These are phyloP conservation scores for Augochlora pura DNA, from an alignment of 1,140 invertebrate species.

Conservation along the genomic window DNA sequence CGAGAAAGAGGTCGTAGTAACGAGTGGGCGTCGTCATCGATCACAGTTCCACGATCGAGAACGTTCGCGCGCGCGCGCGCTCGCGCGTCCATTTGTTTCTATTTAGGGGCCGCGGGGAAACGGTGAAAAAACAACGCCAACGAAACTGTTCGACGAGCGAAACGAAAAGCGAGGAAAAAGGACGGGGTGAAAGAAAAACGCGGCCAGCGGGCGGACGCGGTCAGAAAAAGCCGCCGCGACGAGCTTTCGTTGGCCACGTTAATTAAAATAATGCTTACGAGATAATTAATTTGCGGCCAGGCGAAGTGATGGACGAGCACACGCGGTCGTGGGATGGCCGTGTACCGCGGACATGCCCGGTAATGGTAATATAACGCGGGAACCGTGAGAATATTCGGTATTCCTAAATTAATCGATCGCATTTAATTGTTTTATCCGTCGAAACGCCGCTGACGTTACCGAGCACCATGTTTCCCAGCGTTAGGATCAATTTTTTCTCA, in stretches of 20 bases:
- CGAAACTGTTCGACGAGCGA: too few species aligned
- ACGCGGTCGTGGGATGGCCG: constrained; percentile 17
- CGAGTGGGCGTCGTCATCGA: not conserved
- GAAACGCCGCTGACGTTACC: not conserved
- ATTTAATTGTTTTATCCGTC: constrained; percentile 47
- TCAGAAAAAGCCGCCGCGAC: not conserved
- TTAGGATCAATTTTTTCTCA: not conserved
- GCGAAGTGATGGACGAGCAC: constrained; percentile 65
- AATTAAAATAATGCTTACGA: constrained; percentile 68
- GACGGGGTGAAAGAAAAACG: not conserved
- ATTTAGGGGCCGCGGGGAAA: not conserved
- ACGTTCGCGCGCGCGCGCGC: not conserved
- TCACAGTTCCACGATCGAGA: not conserved
- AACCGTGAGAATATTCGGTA: constrained; percentile 48
- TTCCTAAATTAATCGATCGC: constrained; percentile 64
- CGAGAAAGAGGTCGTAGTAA: too few species aligned
- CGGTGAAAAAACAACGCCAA: too few species aligned
- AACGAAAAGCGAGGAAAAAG: not conserved
- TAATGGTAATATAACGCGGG: constrained; percentile 31
- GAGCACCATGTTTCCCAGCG: not conserved
- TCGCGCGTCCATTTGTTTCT: not conserved
- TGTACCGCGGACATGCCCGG: constrained; percentile 18
- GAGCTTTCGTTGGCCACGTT: constrained; percentile 39
- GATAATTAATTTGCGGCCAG: constrained; percentile 65
- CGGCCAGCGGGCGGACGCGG: not conserved